Evolutionary conservation across 2,888 invertebrate species (phyloP), one percentile per base, ranked within the genome.

Genomic region (Eilema depressum): DNA sequence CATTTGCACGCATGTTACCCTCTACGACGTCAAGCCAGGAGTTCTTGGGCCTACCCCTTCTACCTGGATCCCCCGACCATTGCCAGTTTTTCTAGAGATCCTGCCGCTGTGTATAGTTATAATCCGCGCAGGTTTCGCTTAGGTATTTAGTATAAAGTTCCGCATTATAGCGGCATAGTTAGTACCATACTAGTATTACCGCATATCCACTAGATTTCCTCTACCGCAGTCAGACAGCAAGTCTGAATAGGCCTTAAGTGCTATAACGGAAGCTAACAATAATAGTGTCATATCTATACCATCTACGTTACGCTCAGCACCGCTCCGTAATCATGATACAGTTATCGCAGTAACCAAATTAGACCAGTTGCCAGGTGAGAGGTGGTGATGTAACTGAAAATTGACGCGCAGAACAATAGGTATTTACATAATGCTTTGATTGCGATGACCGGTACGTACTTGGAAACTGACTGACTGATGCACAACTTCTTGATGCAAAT

Each of bases 361-460:
- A 47, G 64, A 64, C 25, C 60, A 68, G 65, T 76, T 71, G 71
- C 67, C 60, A 71, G 68, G 70, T 79, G 77, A 75, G 71, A 67
- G 20, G 3, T 33, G 8, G 63, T 77, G 69, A 79, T 79, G 71
- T 73, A 77, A 79, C 53, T 75, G 73, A 70, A 77, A 77, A 72
- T 20, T 68, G 73, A 76, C 65, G 63, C 74, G 25, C 65, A 28
- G 76, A 66, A 81, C 81, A 81, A 81, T 81, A 67, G 71, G 33
- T 53, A 60, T 71, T 81, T 79, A 78, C 72, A 78, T 75, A 78
- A 79, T 28, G 59, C 57, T 63, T 41, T 66, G 71, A 68, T 71
- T 74, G 73, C 66, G 69, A 66, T 68, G 74, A 59, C 14, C 37
- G 33, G 33, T 37, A 37, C 12, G 64, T 60, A 78, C 70, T 75